These are phyloP conservation scores for Caenorhabditis sp. DNA, from an alignment of 2,888 invertebrate genomes.

Conservation along the genomic window DNA sequence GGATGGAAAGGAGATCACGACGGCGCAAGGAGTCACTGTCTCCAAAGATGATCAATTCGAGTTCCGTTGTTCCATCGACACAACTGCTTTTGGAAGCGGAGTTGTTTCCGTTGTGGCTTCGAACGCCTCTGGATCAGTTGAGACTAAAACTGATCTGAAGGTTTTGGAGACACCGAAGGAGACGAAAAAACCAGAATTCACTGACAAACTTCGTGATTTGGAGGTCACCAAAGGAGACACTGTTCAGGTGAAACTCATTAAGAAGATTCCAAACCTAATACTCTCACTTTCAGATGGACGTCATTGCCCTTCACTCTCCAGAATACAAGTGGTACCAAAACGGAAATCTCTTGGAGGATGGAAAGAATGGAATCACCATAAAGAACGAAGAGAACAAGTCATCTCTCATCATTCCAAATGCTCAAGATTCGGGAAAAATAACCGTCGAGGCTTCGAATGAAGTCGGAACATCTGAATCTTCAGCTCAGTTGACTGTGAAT, in stretches of 20 bases:
- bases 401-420: slow-evolving; percentile 88
- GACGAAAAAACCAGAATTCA: slow-evolving; percentile 88
- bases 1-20: slow-evolving; percentile 69
- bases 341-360: slow-evolving; percentile 76
- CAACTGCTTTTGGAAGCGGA: slow-evolving; percentile 66
- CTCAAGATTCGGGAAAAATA: slow-evolving; percentile 85
- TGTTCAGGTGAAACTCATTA: slow-evolving; percentile 50
- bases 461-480: slow-evolving; percentile 73
- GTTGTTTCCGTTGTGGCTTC: slow-evolving; percentile 65
- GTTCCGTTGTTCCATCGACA: slow-evolving; percentile 75
- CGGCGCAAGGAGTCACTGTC: slow-evolving; percentile 66
- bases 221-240: slow-evolving; percentile 85
- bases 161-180: slow-evolving; percentile 73
- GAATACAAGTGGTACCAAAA: slow-evolving; percentile 87
- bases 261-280: not conserved
- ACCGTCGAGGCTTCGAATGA: slow-evolving; percentile 78
- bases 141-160: slow-evolving; percentile 69
- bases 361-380: slow-evolving; percentile 76
- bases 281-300: slow-evolving; percentile 69
- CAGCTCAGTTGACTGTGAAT: slow-evolving; percentile 66
- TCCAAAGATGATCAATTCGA: slow-evolving; percentile 76
- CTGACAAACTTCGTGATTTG: slow-evolving; percentile 91
- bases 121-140: slow-evolving; percentile 68
- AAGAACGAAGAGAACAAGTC: slow-evolving; percentile 75
- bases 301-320: slow-evolving; percentile 85